phyloP scores from a whole-genome alignment of 1,140 invertebrate species.

The Colletes gigas region DNA sequence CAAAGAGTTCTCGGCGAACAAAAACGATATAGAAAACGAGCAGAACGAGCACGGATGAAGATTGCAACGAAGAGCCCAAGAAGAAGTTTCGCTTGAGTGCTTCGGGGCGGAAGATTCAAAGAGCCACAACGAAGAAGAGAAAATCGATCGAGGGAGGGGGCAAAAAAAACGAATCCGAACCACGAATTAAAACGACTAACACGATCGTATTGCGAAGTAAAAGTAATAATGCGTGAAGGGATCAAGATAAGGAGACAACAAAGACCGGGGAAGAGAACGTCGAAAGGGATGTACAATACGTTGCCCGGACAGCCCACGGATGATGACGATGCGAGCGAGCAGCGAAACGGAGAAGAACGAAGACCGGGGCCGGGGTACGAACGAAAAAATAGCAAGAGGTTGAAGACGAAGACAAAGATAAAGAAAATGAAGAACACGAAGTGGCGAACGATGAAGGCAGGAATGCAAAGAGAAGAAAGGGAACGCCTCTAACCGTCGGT shows the following conservation, averaged over 20 bases:
- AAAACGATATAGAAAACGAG: too few relatives aligned
- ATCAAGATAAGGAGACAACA: conserved; percentile 16
- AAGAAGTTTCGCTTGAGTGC: too few relatives aligned
- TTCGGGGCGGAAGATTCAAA: too few relatives aligned
- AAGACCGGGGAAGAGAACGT: not conserved
- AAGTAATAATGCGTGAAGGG: not conserved
- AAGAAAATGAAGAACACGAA: conserved; percentile 3
- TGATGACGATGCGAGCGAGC: not conserved
- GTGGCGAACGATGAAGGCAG: not conserved
- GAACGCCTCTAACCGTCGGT: not conserved
- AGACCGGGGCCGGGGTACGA: not conserved
- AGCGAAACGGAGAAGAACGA: conserved; percentile 7
- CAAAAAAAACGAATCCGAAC: too few relatives aligned
- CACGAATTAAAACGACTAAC: not conserved
- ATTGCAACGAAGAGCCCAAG: too few relatives aligned
- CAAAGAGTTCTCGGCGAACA: too few relatives aligned
- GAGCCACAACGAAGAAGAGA: too few relatives aligned
- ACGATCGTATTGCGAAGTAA: not conserved
- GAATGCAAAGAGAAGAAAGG: conserved; percentile 40
- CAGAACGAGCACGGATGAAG: too few relatives aligned
- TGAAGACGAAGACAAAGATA: not conserved
- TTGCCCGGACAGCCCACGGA: not conserved
- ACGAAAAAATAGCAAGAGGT: not conserved
- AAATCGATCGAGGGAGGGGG: too few relatives aligned
- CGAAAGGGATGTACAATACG: not conserved